A percentile compares a stretch with the other conserved stretches of the same genome.
Evolutionary conservation across 2,797 vertebrate species (phyloP).

Genomic region (Apogon hyalosoma): DNA sequence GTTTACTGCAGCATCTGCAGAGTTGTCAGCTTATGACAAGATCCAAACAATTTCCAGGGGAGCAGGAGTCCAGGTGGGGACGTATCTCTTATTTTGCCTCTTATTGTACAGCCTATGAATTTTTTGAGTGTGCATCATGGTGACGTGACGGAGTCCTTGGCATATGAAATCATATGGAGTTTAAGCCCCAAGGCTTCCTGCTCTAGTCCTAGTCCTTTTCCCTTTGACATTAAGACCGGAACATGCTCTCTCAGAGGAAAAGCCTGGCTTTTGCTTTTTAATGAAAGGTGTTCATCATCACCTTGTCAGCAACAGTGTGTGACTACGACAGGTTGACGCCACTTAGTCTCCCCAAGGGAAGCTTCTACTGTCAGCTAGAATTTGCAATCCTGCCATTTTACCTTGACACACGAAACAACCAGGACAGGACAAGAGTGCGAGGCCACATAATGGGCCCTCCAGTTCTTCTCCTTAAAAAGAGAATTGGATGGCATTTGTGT

Average conservation of each 20-base stretch:
- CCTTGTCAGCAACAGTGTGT: conserved; percentile 77
- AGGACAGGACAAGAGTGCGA: conserved; percentile 51
- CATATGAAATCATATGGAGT: conserved; percentile 40
- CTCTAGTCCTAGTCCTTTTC: conserved; percentile 22
- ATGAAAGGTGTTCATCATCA: conserved; percentile 84
- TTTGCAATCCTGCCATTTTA: conserved; percentile 74
- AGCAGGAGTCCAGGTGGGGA: conserved; percentile 16
- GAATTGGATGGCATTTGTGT: conserved; percentile 57
- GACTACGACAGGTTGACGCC: conserved; percentile 75
- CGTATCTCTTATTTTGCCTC: conserved; percentile 7
- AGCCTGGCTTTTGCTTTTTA: conserved; percentile 68
- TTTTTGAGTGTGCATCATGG: conserved; percentile 40
- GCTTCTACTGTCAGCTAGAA: conserved; percentile 67
- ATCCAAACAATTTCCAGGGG: conserved; percentile 20
- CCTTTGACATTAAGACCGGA: conserved; percentile 62
- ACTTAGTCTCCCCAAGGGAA: conserved; percentile 75
- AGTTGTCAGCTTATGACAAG: conserved; percentile 38
- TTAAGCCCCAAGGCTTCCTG: conserved; percentile 31
- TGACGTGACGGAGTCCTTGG: conserved; percentile 39
- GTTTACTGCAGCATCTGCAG: conserved; percentile 39
- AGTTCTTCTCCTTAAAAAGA: conserved; percentile 50
- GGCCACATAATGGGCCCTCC: conserved; percentile 63
- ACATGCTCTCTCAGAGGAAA: conserved; percentile 47
- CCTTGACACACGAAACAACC: conserved; percentile 64
- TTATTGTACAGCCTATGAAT: conserved; percentile 26